These are phyloP conservation scores for Luscinia megarhynchos DNA, from an alignment of 2,797 vertebrate genomes.

Conservation along the genomic window DNA sequence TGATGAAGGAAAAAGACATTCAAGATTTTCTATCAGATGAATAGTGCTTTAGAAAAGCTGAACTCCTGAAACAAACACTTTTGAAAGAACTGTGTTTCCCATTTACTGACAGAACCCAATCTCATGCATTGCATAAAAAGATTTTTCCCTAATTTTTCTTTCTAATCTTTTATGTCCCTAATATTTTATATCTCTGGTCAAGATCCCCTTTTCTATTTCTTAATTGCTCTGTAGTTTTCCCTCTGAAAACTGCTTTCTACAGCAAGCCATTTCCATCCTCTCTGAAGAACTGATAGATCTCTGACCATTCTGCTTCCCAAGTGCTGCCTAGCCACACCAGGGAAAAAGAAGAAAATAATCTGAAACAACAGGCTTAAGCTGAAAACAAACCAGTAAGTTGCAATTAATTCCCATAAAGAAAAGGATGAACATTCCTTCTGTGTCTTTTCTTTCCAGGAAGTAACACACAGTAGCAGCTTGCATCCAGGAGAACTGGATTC, in stretches of 20 bases:
- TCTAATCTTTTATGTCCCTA: neutral
- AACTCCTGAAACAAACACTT: neutral
- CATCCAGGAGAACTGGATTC: neutral
- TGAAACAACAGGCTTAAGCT: neutral
- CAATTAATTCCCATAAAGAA: neutral
- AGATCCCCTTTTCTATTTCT: neutral
- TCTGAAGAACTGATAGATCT: neutral
- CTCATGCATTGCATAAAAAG: neutral
- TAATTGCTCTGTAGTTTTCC: neutral
- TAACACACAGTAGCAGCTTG: neutral
- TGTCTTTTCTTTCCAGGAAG: neutral
- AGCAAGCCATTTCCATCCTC: neutral
- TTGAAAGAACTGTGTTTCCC: neutral
- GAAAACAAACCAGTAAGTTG: neutral
- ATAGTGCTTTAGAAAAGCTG: neutral
- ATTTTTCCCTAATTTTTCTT: neutral
- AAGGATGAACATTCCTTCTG: neutral
- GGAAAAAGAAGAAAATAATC: neutral
- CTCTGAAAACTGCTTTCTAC: neutral
- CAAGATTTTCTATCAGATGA: neutral
- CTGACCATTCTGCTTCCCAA: neutral
- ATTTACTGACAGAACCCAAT: neutral
- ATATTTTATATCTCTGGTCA: neutral
- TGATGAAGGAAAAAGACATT: neutral
- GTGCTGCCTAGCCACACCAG: neutral